Evolutionary conservation across 2,797 vertebrate species (phyloP).

Genomic region (Chromobotia macracanthus): DNA sequence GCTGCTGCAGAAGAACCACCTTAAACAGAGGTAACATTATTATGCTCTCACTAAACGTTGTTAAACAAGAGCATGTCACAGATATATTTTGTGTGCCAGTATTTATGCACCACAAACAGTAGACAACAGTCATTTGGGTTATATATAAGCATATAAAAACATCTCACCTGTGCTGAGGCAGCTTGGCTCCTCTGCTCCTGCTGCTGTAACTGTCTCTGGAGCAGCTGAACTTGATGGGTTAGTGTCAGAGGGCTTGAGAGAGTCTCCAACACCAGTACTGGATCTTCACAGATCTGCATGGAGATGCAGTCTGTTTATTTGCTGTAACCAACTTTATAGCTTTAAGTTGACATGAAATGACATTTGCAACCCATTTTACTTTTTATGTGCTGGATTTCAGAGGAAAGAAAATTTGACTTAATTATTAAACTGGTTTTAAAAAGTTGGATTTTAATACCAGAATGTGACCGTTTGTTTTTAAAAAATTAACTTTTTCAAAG

Average conservation of each 20-base stretch:
- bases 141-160: constrained; percentile 15
- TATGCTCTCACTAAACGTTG: background rate
- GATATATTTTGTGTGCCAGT: background rate
- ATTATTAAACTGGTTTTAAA: no score
- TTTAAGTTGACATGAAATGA: no score
- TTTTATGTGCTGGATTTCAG: background rate
- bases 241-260: constrained; percentile 74
- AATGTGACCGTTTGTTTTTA: no score
- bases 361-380: background rate
- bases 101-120: no score
- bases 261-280: constrained; percentile 73
- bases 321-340: no score
- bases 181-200: constrained; percentile 93
- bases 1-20: constrained; percentile 92
- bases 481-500: background rate
- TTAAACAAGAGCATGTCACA: background rate
- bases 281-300: constrained; percentile 72
- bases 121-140: background rate
- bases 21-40: constrained; percentile 58
- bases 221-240: constrained; percentile 90
- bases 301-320: background rate
- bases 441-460: no score
- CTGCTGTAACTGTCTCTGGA: constrained; percentile 93
- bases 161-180: constrained; percentile 89
- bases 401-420: no score